phyloP scores from a whole-genome alignment of 2,113 vertebrate species.

The Pomatorhinus ruficollis region DNA sequence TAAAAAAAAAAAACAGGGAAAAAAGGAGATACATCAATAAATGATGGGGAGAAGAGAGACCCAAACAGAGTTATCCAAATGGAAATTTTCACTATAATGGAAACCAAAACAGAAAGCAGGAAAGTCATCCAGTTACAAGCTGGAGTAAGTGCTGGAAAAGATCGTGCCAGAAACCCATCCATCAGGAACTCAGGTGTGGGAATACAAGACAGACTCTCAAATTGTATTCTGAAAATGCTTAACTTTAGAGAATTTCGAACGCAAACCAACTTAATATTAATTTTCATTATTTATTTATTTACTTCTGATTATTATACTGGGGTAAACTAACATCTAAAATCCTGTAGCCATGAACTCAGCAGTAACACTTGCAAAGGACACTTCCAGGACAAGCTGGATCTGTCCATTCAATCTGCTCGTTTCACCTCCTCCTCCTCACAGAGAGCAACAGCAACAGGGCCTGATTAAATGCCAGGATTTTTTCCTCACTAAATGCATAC shows the following conservation, averaged over 20 bases:
- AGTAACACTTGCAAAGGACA: background rate
- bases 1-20: constrained; percentile 49
- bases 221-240: background rate
- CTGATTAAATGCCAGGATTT: background rate
- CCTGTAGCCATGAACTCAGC: background rate
- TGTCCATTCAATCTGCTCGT: background rate
- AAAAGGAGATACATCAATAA: background rate
- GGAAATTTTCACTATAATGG: background rate
- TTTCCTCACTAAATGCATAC: background rate
- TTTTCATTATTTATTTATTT: background rate
- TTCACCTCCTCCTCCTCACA: background rate
- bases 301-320: background rate
- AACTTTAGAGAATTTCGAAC: background rate
- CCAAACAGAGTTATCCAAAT: background rate
- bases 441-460: background rate
- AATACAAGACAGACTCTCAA: background rate
- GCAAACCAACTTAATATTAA: background rate
- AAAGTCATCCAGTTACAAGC: background rate
- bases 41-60: background rate
- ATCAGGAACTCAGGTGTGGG: background rate
- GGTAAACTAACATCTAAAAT: background rate
- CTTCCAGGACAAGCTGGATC: too few species aligned
- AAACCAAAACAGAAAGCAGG: background rate
- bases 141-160: background rate
- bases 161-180: background rate